Conservation (phyloP, 35 echinoderm and acorn worm genomes). For the Eucidaris tribuloides region DNA sequence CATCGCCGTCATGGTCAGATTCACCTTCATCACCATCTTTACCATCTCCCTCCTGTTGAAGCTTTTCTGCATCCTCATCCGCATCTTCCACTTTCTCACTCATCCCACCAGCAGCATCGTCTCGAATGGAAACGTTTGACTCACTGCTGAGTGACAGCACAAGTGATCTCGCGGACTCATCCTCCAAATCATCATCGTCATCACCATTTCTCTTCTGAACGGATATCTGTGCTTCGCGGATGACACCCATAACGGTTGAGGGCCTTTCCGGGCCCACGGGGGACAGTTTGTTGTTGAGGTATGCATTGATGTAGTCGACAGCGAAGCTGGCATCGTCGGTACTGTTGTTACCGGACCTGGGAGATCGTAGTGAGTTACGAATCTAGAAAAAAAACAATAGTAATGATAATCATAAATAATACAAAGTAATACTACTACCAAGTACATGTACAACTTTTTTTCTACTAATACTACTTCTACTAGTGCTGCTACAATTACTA, state of each 20-base stretch:
- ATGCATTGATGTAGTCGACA: constrained; percentile 52
- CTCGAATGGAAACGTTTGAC: not conserved
- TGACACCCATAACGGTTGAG: constrained; percentile 53
- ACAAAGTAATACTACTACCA: too few relatives aligned
- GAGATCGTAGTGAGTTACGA: constrained; percentile 2
- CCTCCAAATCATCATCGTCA: not conserved
- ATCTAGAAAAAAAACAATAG: too few relatives aligned
- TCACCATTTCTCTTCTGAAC: not conserved
- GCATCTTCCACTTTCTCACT: too few relatives aligned
- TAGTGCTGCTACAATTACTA: too few relatives aligned
- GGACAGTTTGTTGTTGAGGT: constrained; percentile 38
- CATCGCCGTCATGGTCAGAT: not conserved
- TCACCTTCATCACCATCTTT: not conserved
- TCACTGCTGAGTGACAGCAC: not conserved
- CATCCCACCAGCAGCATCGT: not conserved
- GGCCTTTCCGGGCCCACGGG: constrained; percentile 52
- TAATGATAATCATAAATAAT: too few relatives aligned
- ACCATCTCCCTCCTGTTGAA: not conserved
- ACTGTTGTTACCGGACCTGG: not conserved
- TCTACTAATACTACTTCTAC: too few relatives aligned
- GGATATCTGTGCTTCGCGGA: constrained; percentile 46
- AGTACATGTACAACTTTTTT: too few relatives aligned
- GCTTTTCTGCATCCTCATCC: not conserved
- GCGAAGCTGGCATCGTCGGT: constrained; percentile 55
- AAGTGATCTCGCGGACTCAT: not conserved